Conservation (phyloP, 2,113 vertebrate species). For the Pyxicephalus adspersus region DNA sequence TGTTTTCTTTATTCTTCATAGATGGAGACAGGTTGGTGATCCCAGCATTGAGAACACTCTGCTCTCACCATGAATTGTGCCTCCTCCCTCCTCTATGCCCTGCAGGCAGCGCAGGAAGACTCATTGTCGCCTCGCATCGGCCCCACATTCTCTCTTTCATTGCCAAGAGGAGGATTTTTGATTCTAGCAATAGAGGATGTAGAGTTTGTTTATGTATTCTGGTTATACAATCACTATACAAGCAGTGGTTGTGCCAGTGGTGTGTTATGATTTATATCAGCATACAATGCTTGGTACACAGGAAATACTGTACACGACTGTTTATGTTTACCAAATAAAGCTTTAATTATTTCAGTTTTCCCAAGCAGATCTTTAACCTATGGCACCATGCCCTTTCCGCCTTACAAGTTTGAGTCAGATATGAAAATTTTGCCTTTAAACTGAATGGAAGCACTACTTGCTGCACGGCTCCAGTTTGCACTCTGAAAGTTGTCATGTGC, state of each 20-base stretch:
- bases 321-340: constrained; percentile 3
- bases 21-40: constrained; percentile 11
- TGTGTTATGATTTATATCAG: background rate
- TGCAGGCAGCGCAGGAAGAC: constrained; percentile 19
- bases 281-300: background rate
- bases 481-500: no score
- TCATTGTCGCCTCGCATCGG: constrained; percentile 22
- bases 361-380: background rate
- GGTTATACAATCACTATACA: constrained; percentile 4
- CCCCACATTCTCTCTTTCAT: background rate
- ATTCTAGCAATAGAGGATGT: constrained; percentile 33
- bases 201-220: constrained; percentile 35
- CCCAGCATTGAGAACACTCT: constrained; percentile 16
- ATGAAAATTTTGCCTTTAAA: no score
- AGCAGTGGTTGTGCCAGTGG: constrained; percentile 8
- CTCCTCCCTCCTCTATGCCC: constrained; percentile 15
- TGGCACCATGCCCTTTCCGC: background rate
- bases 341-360: constrained; percentile 8
- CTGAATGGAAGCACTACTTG: no score
- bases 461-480: no score
- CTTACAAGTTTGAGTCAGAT: no score
- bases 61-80: constrained; percentile 16
- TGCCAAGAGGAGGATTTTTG: constrained; percentile 38
- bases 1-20: background rate
- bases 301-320: no score